Conservation (phyloP, 2,797 vertebrate species). For the Mus caroli region DNA sequence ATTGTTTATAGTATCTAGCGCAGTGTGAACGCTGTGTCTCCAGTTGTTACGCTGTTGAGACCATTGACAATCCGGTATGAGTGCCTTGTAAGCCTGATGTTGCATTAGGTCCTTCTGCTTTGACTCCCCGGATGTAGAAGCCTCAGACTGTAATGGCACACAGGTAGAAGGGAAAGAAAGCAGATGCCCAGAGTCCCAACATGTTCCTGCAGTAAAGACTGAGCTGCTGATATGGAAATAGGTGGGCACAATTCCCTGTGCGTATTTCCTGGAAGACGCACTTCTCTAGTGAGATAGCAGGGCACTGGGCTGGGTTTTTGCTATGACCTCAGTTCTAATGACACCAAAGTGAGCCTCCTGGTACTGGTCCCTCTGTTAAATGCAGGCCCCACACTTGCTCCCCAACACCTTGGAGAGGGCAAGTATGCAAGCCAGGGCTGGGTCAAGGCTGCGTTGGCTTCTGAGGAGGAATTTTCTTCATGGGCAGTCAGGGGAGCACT, state of each 20-base stretch:
- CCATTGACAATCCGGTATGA: background rate
- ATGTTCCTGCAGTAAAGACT: background rate
- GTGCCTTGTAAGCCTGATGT: too few species aligned
- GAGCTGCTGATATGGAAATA: background rate
- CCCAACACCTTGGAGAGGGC: background rate
- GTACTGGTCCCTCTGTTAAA: background rate
- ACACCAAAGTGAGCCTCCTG: background rate
- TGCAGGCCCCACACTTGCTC: fast-evolving
- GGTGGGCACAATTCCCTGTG: background rate
- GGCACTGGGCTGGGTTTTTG: background rate
- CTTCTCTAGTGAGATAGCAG: too few species aligned
- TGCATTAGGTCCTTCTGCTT: too few species aligned
- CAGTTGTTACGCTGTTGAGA: background rate
- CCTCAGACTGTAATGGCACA: background rate
- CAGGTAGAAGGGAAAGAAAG: background rate
- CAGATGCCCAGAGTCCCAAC: background rate
- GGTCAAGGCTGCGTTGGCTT: background rate
- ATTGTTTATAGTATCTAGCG: background rate
- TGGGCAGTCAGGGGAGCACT: background rate
- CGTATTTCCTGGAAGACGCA: background rate
- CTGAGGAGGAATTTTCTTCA: background rate
- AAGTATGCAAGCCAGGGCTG: background rate
- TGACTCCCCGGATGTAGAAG: too few species aligned
- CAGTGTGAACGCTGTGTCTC: background rate
- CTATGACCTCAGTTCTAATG: background rate